phyloP scores from a whole-genome alignment of 2,888 invertebrate species.

The Drosophila anceps region DNA sequence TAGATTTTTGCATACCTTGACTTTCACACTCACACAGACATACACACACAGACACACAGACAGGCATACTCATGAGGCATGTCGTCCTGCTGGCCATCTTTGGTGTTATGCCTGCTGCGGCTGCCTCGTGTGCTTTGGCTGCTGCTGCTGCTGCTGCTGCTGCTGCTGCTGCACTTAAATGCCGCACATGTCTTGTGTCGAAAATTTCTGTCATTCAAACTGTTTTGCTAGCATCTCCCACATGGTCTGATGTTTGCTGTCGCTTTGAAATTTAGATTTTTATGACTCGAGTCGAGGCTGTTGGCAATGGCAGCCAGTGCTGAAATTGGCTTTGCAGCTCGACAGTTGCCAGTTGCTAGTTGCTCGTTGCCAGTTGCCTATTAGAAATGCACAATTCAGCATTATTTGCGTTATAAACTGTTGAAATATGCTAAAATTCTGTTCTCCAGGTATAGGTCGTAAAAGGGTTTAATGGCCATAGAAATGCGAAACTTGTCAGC shows the following conservation, averaged over 20 bases:
- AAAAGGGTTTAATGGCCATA: slow-evolving; percentile 79
- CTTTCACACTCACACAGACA: slow-evolving; percentile 32
- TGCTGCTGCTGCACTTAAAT: slow-evolving; percentile 61
- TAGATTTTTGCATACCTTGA: slow-evolving; percentile 76
- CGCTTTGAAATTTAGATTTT: slow-evolving; percentile 80
- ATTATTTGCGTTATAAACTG: slow-evolving; percentile 78
- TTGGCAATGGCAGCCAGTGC: slow-evolving; percentile 54
- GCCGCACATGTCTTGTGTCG: slow-evolving; percentile 75
- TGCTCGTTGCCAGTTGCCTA: slow-evolving; percentile 43
- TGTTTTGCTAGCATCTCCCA: slow-evolving; percentile 58
- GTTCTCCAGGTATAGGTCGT: slow-evolving; percentile 57
- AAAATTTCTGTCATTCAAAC: slow-evolving; percentile 78
- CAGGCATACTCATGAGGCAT: slow-evolving; percentile 25
- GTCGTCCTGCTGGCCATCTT: slow-evolving; percentile 43
- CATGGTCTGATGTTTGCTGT: slow-evolving; percentile 41
- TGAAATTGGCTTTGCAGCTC: slow-evolving; percentile 62
- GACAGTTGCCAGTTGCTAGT: slow-evolving; percentile 50
- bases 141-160: slow-evolving; percentile 32
- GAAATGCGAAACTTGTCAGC: slow-evolving; percentile 79
- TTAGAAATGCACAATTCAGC: slow-evolving; percentile 78
- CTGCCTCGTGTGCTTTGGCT: not conserved
- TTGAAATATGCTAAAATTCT: slow-evolving; percentile 71
- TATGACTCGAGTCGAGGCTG: slow-evolving; percentile 58
- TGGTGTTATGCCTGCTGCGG: slow-evolving; percentile 16
- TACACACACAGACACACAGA: no score